Evolutionary conservation across 1,140 invertebrate genomes (phyloP).

Genomic region (Chelonus insularis): DNA sequence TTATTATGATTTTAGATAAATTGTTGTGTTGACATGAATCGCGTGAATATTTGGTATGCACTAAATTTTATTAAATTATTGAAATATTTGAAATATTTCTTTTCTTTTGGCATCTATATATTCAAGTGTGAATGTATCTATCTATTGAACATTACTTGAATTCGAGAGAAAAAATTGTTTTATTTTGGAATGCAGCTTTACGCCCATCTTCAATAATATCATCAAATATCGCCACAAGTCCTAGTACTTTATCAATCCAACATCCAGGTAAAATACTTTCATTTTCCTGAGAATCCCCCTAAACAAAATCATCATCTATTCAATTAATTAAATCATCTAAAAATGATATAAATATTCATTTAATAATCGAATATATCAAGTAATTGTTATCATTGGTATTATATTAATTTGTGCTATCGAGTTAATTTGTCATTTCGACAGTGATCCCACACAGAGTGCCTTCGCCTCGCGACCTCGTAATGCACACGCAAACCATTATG

Average conservation of each 20-base stretch:
- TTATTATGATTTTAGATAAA: neutral
- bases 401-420: slow-evolving; percentile 3
- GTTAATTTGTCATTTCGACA: slow-evolving; percentile 41
- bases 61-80: neutral
- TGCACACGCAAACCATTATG: slow-evolving; percentile 81
- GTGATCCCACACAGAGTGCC: slow-evolving; percentile 73
- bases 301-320: no score
- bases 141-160: neutral
- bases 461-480: slow-evolving; percentile 79
- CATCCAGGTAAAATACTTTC: slow-evolving; percentile 61
- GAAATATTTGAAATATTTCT: neutral
- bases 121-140: neutral
- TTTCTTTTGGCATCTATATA: slow-evolving; percentile 1
- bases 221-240: slow-evolving; percentile 66
- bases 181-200: slow-evolving; percentile 65
- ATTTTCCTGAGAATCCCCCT: neutral
- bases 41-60: neutral
- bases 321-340: no score
- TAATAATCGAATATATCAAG: no score
- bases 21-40: neutral
- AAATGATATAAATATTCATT: no score
- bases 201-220: slow-evolving; percentile 62
- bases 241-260: slow-evolving; percentile 67
- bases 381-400: no score
- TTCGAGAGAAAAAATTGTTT: slow-evolving; percentile 19